phyloP scores from a whole-genome alignment of 2,888 invertebrate species.

The Sipha maydis region DNA sequence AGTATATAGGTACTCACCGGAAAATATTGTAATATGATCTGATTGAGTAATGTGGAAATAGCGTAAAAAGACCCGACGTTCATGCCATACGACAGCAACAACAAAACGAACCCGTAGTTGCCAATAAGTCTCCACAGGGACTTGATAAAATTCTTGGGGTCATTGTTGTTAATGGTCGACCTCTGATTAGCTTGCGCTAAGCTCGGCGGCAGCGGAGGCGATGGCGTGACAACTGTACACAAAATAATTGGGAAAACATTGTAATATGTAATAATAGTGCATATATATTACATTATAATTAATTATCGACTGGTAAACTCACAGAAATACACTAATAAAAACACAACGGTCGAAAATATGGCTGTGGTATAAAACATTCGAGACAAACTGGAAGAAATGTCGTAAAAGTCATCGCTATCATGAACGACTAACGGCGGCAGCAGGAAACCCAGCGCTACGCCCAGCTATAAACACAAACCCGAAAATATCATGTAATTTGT shows the following conservation, averaged over 20 bases:
- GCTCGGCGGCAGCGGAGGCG: conserved; percentile 89
- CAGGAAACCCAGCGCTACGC: conserved; percentile 88
- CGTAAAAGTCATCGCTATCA: conserved; percentile 71
- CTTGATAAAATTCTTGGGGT: conserved; percentile 55
- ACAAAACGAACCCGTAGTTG: conserved; percentile 71
- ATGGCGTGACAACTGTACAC: conserved; percentile 85
- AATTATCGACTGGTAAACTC: conserved; percentile 70
- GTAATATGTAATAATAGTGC: not conserved
- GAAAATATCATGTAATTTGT: not conserved
- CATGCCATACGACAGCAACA: conserved; percentile 75
- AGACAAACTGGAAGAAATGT: conserved; percentile 78
- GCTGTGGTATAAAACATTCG: conserved; percentile 89
- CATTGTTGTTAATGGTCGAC: conserved; percentile 65
- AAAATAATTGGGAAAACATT: conserved; percentile 60
- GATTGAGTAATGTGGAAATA: conserved; percentile 75
- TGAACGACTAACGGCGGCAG: conserved; percentile 74
- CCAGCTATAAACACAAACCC: conserved; percentile 59
- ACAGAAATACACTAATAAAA: conserved; percentile 87
- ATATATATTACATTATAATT: conserved; percentile 73
- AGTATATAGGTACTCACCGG: conserved; percentile 66
- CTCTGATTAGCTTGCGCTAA: conserved; percentile 76
- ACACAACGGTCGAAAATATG: conserved; percentile 81
- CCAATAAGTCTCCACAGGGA: conserved; percentile 71
- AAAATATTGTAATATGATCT: conserved; percentile 68
- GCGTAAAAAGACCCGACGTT: conserved; percentile 80